These are phyloP conservation scores for Octopus sinensis DNA, from an alignment of 1,140 invertebrate genomes.

Conservation along the genomic window DNA sequence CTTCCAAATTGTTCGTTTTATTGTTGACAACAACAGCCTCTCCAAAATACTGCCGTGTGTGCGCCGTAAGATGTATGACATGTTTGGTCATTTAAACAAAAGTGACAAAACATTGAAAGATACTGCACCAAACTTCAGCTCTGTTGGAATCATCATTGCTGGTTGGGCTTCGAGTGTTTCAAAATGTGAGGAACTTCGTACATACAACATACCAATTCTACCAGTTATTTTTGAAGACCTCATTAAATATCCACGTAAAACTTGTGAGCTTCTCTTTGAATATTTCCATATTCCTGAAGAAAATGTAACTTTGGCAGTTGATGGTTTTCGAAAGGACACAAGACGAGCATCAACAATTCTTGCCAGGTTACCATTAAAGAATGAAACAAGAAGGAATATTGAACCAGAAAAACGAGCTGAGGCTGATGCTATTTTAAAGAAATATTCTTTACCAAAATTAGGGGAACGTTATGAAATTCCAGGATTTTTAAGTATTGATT, in stretches of 20 bases:
- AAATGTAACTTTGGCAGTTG: conserved; percentile 34
- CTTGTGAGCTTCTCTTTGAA: conserved; percentile 38
- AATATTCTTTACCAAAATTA: conserved; percentile 41
- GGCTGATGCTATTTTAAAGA: conserved; percentile 44
- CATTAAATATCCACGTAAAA: conserved; percentile 42
- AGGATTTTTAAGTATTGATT: conserved; percentile 31
- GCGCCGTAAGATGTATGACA: conserved; percentile 36
- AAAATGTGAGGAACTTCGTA: conserved; percentile 33
- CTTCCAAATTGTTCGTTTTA: conserved; percentile 31
- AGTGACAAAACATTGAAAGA: conserved; percentile 28
- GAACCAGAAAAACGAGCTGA: conserved; percentile 36
- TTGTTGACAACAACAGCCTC: conserved; percentile 42
- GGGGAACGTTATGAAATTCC: conserved; percentile 47
- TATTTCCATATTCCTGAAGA: conserved; percentile 40
- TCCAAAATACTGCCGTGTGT: conserved; percentile 44
- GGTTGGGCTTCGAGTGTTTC: conserved; percentile 46
- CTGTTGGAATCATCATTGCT: conserved; percentile 39
- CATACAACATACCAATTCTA: conserved; percentile 41
- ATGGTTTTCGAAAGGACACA: conserved; percentile 43
- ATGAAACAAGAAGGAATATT: conserved; percentile 37
- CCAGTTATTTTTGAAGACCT: conserved; percentile 47
- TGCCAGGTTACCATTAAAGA: conserved; percentile 24
- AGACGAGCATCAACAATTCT: conserved; percentile 26
- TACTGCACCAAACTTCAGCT: conserved; percentile 26
- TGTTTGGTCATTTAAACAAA: conserved; percentile 38